Evolutionary conservation across 2,797 vertebrate genomes (phyloP), one percentile per base, ranked within the genome.

Genomic region (Microctenopoma steveboyesi): DNA sequence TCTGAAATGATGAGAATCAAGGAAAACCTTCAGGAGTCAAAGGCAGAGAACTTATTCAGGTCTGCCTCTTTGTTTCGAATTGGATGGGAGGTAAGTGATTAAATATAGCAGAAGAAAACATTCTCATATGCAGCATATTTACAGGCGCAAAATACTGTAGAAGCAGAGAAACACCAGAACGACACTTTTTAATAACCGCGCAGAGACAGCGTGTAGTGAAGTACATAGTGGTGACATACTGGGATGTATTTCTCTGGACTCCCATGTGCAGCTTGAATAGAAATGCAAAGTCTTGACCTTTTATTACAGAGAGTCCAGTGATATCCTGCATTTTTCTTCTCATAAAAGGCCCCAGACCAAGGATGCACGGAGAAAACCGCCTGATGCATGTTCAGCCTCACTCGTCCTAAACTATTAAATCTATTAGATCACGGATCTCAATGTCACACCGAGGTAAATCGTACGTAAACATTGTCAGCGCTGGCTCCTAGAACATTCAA

Each of bases 1-100:
- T 49, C 13, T 53, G 50, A 75, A 74, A 70, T 39, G 52, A 58
- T 5, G 6, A 68, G 48, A 74, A 65, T 73, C 30, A 75, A 60
- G 52, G 57, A 64, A 81, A 72, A 52, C 64, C 61, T 73, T 60
- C 8, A 56, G 5, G 9, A 67, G 49, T 47, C 55, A 59, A 51
- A 64, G 49, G 66, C 61, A 54, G 51, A 72, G 59, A 67, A 56
- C 30, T 48, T 57, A 62, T 70, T 69, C 60, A 50, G 59, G 28
- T 69, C 50, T 64, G 0, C 10, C 3, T 66, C 64, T 64, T 2
- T 8, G 59, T 35, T 42, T 71, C 69, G 66, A 54, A 64, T 59
- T 67, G 27, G 39, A 67, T 33, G 48, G 7, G 22, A 69, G 51
- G 27, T 37, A 72, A 56, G 22, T 58, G 53, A 69, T 58, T 58